Percentiles rank a stretch among this genome's conserved stretches.
These are phyloP conservation scores for Hemistola chrysoprasaria DNA, from an alignment of 2,888 invertebrate species.

Conservation along the genomic window DNA sequence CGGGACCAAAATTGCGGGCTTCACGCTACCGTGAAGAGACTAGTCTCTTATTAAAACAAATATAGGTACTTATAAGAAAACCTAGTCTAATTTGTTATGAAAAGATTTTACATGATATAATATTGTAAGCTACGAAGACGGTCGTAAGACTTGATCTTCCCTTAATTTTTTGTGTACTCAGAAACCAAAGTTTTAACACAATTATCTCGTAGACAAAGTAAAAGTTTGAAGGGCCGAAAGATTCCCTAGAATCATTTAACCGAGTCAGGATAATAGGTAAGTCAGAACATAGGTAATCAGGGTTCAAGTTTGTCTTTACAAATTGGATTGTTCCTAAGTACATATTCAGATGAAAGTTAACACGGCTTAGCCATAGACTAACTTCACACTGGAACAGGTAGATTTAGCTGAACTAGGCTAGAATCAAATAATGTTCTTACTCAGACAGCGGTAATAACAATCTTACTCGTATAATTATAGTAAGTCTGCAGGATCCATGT, in stretches of 20 bases:
- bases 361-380: constrained; percentile 2
- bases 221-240: constrained; percentile 3
- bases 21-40: too few relatives aligned
- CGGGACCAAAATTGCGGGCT: too few relatives aligned
- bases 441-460: background rate
- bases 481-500: too few relatives aligned
- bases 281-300: constrained; percentile 2
- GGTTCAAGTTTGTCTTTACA: constrained; percentile 2
- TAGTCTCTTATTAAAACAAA: too few relatives aligned
- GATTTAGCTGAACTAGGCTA: background rate
- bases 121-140: too few relatives aligned
- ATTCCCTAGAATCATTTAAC: constrained; percentile 6
- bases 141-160: constrained; percentile 12
- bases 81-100: too few relatives aligned
- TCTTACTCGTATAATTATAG: too few relatives aligned
- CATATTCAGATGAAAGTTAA: constrained; percentile 14
- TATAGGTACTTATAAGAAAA: too few relatives aligned
- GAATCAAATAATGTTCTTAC: constrained; percentile 4
- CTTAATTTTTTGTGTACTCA: constrained; percentile 13
- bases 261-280: too few relatives aligned
- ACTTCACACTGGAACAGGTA: constrained; percentile 5
- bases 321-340: constrained; percentile 14
- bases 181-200: constrained; percentile 17
- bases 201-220: constrained; percentile 3
- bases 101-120: too few relatives aligned